Conservation (phyloP, 2,113 vertebrate species). For the Cephalopholis sonnerati region DNA sequence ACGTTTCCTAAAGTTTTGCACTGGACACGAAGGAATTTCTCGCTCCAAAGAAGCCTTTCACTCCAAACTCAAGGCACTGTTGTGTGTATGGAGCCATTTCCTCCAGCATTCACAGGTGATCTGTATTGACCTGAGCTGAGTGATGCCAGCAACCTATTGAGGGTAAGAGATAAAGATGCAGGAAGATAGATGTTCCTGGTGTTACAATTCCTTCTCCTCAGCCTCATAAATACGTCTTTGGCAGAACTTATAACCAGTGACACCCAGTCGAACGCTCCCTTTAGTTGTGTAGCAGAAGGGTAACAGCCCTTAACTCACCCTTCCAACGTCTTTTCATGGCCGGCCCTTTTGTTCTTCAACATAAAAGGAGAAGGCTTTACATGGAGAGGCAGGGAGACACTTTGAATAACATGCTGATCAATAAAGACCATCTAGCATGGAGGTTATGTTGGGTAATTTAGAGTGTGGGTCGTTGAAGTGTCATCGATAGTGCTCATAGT, state of each 20-base stretch:
- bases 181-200: slow-evolving; percentile 55
- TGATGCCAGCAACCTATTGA: slow-evolving; percentile 53
- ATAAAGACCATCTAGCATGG: slow-evolving; percentile 70
- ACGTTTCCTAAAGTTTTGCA: background rate
- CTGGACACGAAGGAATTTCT: background rate
- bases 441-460: slow-evolving; percentile 51
- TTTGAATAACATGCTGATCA: slow-evolving; percentile 79
- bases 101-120: slow-evolving; percentile 44
- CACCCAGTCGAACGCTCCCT: slow-evolving; percentile 59
- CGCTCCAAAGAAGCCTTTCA: slow-evolving; percentile 1
- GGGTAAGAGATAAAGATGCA: slow-evolving; percentile 44
- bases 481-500: slow-evolving; percentile 47
- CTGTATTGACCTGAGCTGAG: slow-evolving; percentile 48
- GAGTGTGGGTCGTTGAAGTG: slow-evolving; percentile 52
- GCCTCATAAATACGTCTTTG: slow-evolving; percentile 45
- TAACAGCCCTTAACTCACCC: slow-evolving; percentile 68
- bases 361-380: slow-evolving; percentile 64
- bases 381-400: slow-evolving; percentile 41
- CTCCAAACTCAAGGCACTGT: slow-evolving; percentile 4
- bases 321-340: slow-evolving; percentile 57
- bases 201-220: slow-evolving; percentile 23
- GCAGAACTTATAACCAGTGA: slow-evolving; percentile 57
- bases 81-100: slow-evolving; percentile 37
- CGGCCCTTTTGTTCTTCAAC: slow-evolving; percentile 68
- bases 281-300: slow-evolving; percentile 39